These are phyloP conservation scores for Marasmarcha lunaedactyla DNA, from an alignment of 2,888 invertebrate species.

Conservation along the genomic window DNA sequence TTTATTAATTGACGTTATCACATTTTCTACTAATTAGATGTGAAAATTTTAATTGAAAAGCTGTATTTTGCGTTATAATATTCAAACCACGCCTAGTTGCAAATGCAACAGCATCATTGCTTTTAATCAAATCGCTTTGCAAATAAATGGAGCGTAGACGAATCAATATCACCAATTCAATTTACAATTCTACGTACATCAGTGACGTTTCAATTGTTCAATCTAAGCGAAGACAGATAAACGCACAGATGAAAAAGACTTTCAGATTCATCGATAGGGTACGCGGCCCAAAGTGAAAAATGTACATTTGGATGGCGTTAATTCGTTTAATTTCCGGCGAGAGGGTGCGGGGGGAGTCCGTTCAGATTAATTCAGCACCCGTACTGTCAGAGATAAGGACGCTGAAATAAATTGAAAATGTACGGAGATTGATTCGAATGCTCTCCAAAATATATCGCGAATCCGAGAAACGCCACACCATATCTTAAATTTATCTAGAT, in stretches of 20 bases:
- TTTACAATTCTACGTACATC: conserved; percentile 64
- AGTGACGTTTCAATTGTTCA: conserved; percentile 66
- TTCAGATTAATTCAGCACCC: conserved; percentile 67
- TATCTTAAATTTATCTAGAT: conserved; percentile 31
- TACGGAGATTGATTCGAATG: conserved; percentile 71
- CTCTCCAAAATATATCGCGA: conserved; percentile 52
- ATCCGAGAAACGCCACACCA: conserved; percentile 33
- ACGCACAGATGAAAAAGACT: conserved; percentile 65
- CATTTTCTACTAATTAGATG: no score
- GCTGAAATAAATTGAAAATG: conserved; percentile 72
- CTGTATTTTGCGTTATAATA: no score
- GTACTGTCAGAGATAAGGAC: conserved; percentile 66
- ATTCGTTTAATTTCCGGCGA: conserved; percentile 72
- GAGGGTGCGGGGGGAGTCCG: conserved; percentile 42
- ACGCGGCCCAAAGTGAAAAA: conserved; percentile 67
- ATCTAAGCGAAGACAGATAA: conserved; percentile 64
- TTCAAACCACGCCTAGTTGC: conserved; percentile 33
- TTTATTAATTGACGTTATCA: no score
- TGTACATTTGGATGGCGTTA: conserved; percentile 71
- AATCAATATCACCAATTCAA: conserved; percentile 63
- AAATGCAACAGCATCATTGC: conserved; percentile 38
- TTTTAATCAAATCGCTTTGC: conserved; percentile 56
- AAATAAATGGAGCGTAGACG: conserved; percentile 56
- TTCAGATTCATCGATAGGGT: conserved; percentile 61
- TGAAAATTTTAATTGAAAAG: no score